Evolutionary conservation across 2,797 vertebrate genomes (phyloP), one percentile per base, ranked within the genome.

Genomic region (Erithacus rubecula): DNA sequence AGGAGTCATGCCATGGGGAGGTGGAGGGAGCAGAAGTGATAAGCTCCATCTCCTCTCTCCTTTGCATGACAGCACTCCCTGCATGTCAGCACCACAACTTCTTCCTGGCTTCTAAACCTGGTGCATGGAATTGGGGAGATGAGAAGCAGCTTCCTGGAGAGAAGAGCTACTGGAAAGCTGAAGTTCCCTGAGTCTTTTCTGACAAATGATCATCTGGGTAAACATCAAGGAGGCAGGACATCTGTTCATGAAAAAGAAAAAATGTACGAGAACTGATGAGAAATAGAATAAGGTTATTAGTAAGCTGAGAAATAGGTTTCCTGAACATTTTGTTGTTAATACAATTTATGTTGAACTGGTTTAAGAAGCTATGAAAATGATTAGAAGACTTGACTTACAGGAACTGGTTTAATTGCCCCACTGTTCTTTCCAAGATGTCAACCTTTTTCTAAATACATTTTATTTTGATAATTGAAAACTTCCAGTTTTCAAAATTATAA

Each of bases 401-500:
- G 16, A 76, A 79, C 8, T 21, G 27, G 13, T 80, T 94, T 87
- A 34, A 8, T 71, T 68, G 26, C 12, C 19, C 15, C 21, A 46
- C 16, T 49, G 15, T 62, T 84, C 47, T 70, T 87, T 80, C 49
- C 49, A 87, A 85, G 27, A 15, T 64, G 68, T 77, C 22, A 55
- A 16, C 27, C 53, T 59, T 20, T 86, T 89, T 70, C 75, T 69
- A 67, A 92, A 60, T 43, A 58, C 5, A 56, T 90, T 74, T 88
- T 67, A 13, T 70, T 79, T 60, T 43, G 37, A 46, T 53, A 71
- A 43, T 58, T 77, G 53, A 89, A 84, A 67, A 69, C 10, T 74
- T 43, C 15, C 20, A 44, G 24, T 89, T 93, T 82, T 94, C 49
- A 85, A 47, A 94, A 86, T 79, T 24, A 39, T 65, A 71, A 34